phyloP scores from a whole-genome alignment of 2,113 vertebrate genomes.

The Bettongia penicillata region DNA sequence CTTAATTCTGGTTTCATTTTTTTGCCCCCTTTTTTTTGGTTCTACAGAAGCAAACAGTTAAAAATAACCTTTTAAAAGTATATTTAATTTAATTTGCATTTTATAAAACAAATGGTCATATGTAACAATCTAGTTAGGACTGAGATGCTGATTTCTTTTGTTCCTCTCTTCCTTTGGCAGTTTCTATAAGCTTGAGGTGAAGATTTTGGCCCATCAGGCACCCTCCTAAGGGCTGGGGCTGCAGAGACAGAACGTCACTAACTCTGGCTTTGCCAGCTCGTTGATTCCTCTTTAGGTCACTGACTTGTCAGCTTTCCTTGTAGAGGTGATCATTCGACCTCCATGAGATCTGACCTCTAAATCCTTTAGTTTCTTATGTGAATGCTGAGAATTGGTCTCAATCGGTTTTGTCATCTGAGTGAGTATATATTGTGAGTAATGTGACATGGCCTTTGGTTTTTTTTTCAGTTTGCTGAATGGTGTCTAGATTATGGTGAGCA shows the following conservation, averaged over 20 bases:
- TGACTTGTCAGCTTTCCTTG: background rate
- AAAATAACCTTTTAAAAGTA: background rate
- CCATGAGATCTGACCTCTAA: background rate
- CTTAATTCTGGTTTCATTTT: background rate
- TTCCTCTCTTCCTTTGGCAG: background rate
- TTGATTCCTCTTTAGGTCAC: background rate
- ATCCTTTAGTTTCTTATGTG: slow-evolving; percentile 30
- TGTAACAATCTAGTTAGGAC: background rate
- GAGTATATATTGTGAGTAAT: slow-evolving; percentile 1
- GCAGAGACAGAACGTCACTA: background rate
- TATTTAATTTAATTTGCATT: background rate
- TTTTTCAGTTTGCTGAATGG: slow-evolving; percentile 96
- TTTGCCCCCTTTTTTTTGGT: background rate
- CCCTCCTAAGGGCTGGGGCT: background rate
- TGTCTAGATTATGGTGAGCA: slow-evolving; percentile 97
- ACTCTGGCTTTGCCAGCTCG: background rate
- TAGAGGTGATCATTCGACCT: background rate
- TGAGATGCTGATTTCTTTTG: background rate
- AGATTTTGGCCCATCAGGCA: background rate
- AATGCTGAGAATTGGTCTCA: background rate
- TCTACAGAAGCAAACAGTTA: background rate
- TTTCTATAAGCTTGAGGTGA: background rate
- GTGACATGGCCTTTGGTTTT: slow-evolving; percentile 37
- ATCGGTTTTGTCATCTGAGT: background rate
- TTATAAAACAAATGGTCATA: background rate